phyloP scores from a whole-genome alignment of 2,113 vertebrate genomes.

The Pomatostomus ruficeps region DNA sequence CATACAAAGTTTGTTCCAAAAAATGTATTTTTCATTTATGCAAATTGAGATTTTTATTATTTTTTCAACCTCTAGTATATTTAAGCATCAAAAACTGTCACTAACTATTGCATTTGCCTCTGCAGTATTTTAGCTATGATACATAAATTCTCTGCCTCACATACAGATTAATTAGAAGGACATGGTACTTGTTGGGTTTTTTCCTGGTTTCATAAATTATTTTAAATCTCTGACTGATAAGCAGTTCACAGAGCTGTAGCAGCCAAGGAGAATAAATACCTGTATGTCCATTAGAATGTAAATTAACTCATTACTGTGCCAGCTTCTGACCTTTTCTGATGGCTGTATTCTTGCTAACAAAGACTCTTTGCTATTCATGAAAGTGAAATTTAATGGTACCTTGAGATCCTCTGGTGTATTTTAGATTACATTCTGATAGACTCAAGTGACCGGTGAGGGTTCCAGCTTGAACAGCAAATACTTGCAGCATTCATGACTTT shows the following conservation, averaged over 20 bases:
- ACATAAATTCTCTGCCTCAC: not conserved
- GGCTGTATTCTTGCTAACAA: constrained; percentile 50
- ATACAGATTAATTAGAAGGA: constrained; percentile 41
- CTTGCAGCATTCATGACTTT: not conserved
- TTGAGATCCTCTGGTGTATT: constrained; percentile 3
- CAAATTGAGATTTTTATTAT: not conserved
- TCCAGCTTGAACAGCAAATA: not conserved
- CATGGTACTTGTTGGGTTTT: not conserved
- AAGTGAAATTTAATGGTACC: not conserved
- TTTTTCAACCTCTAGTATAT: not conserved
- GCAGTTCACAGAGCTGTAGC: constrained; percentile 40
- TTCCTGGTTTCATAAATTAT: constrained; percentile 13
- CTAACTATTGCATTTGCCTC: not conserved
- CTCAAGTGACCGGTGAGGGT: not conserved
- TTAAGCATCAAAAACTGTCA: not conserved
- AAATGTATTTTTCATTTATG: not conserved
- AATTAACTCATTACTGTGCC: constrained; percentile 64
- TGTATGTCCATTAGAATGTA: constrained; percentile 60
- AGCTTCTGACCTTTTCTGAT: constrained; percentile 57
- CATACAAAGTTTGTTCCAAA: not conserved
- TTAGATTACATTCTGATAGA: not conserved
- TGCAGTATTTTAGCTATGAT: not conserved
- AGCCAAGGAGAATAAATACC: constrained; percentile 42
- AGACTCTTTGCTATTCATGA: constrained; percentile 31
- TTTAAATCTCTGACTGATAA: constrained; percentile 51